Evolutionary conservation across 2,797 vertebrate genomes (phyloP), one percentile per base, ranked within the genome.

Genomic region (Ficedula albicollis): DNA sequence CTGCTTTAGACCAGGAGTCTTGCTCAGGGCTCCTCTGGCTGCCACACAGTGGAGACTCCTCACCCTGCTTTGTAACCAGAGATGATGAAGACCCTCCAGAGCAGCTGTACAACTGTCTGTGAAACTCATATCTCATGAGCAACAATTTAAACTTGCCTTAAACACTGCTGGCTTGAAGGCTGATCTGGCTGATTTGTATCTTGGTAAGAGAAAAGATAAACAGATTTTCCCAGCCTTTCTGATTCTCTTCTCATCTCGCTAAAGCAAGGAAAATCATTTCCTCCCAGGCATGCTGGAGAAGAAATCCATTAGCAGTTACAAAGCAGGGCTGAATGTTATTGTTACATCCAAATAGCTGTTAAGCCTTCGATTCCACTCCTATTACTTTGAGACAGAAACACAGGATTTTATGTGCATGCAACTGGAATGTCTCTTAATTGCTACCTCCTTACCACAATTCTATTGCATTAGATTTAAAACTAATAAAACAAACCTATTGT

Each of bases 151-250:
- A 94, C 75, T 64, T 92, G 60, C 72, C 82, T 36, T 36, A 63
- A 90, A 87, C 49, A 83, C 68, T 1, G 0, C 15, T 43, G 64
- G 41, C 41, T 90, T 19, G 49, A 67, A 52, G 58, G 64, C 70
- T 89, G 82, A 60, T 58, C 34, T 80, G 54, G 43, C 27, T 95
- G 89, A 86, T 94, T 94, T 81, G 72, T 86, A 95, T 81, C 73
- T 59, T 5, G 4, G 32, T 19, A 63, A 73, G 63, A 84, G 70
- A 84, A 93, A 91, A 91, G 80, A 81, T 76, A 88, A 90, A 67
- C 48, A 90, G 68, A 88, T 93, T 78, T 90, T 90, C 85, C 55
- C 58, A 78, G 73, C n/a, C 76, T 90, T 84, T 75, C 63, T 12
- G n/a, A 58, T 39, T 22, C 64, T 78, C 54, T 68, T 76, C 72